Evolutionary conservation across 2,797 vertebrate genomes (phyloP), one percentile per base, ranked within the genome.

Genomic region (Alauda arvensis): DNA sequence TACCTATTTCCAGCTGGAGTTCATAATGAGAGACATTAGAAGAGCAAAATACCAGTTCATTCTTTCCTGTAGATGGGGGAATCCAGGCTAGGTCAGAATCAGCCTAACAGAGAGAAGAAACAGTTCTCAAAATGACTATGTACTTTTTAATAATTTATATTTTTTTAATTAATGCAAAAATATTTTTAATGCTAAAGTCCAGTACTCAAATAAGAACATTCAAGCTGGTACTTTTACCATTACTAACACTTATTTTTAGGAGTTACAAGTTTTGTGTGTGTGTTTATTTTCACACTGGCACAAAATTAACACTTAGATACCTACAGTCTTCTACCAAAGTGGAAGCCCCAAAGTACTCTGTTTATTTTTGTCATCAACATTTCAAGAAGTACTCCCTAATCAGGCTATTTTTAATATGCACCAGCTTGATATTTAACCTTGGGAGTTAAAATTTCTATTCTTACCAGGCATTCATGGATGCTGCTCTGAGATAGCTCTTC

Each of bases 1-100:
- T 97, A 99, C 99, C 99, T 95, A 99, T 98, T 96, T 99, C 98
- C 45, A 97, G 97, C 93, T 99, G 98, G n/a, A 99, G 97, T 95
- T 99, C 98, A 97, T 99, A 99, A 94, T 99, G 98, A 94, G 97
- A 96, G 10, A 97, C 96, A 77, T 98, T 96, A 15, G 97, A 95
- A 14, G 98, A 98, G 87, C 98, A 96, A 65, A 97, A 95, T 53
- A 97, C 95, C 94, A 97, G 83, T 94, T 98, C 98, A 96, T 97
- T 97, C 28, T 96, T 94, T 90, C 95, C 96, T 14, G 94, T 71
- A 14, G 97, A 91, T 51, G 96, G 96, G 83, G 97, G 96, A 85
- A 98, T 96, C 78, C 98, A 98, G 94, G 95, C 97, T 84, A 97
- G 91, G 77, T 97, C 95, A 83, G 97, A 94, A 78, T 97, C 97